Evolutionary conservation across 2,797 vertebrate species (phyloP).

Genomic region (Botia kubotai): DNA sequence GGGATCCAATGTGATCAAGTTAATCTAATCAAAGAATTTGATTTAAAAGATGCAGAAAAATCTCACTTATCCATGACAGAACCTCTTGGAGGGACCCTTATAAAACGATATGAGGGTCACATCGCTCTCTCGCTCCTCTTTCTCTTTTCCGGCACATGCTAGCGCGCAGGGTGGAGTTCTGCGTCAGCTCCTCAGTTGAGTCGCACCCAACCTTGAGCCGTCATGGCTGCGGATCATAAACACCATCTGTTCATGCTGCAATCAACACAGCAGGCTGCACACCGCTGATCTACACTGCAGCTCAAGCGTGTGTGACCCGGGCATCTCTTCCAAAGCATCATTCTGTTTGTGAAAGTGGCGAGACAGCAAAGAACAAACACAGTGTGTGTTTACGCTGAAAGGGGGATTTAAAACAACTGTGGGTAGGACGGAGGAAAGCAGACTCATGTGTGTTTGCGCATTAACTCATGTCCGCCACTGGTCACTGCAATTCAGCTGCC

Average conservation of each 20-base stretch:
- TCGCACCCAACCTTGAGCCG: conserved; percentile 42
- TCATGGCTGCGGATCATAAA: conserved; percentile 42
- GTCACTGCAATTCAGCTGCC: conserved; percentile 43
- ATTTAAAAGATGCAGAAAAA: too few relatives aligned
- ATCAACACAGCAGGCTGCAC: conserved; percentile 63
- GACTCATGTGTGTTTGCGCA: not conserved
- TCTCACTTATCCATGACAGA: not conserved
- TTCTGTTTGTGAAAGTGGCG: not conserved
- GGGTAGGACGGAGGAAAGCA: not conserved
- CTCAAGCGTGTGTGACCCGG: not conserved
- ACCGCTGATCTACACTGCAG: conserved; percentile 22
- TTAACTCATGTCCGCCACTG: not conserved
- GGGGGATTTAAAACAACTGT: not conserved
- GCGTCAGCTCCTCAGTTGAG: conserved; percentile 13
- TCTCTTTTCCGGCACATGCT: not conserved
- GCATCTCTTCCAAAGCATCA: not conserved
- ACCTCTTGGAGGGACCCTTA: not conserved
- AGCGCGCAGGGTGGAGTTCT: not conserved
- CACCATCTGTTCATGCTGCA: conserved; percentile 60
- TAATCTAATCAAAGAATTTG: not conserved
- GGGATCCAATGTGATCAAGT: not conserved
- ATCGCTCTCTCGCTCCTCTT: not conserved
- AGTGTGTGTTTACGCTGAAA: not conserved
- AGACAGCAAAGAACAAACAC: not conserved
- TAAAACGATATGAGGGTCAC: not conserved